A percentile compares a stretch with the other conserved stretches of the same genome.
Evolutionary conservation across 2,797 vertebrate species (phyloP).

Genomic region (Catamblyrhynchus diadema): DNA sequence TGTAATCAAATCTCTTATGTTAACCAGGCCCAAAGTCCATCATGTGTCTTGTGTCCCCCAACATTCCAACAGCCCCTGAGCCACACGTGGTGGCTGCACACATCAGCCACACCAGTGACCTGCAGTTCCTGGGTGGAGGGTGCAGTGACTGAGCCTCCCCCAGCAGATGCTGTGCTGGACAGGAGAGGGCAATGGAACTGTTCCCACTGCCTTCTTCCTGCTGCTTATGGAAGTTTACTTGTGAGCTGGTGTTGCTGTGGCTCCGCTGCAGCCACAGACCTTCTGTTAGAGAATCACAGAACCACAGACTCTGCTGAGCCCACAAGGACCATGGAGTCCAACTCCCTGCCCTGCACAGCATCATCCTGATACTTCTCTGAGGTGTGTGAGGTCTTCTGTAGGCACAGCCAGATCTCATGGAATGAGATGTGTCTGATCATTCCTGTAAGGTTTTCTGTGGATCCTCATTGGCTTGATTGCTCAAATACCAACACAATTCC

Average conservation of each 20-base stretch:
- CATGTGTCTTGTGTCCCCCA: too few relatives aligned
- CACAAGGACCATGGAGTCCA: neutral
- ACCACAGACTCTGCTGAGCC: neutral
- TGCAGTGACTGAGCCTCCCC: neutral
- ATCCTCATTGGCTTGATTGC: fast-evolving
- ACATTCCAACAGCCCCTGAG: neutral
- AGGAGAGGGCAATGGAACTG: conserved; percentile 12
- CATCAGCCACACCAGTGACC: neutral
- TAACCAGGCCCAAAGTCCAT: too few relatives aligned
- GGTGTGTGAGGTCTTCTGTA: neutral
- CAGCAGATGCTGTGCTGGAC: neutral
- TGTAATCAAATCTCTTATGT: too few relatives aligned
- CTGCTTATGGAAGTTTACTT: neutral
- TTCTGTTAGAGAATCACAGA: neutral
- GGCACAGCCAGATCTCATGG: neutral
- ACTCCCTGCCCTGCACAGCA: neutral
- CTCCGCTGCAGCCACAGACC: neutral
- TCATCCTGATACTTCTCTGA: neutral
- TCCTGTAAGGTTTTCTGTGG: too few relatives aligned
- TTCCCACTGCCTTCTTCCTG: neutral
- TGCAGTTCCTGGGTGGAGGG: neutral
- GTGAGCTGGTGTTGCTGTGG: neutral
- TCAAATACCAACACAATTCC: neutral
- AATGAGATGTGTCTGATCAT: neutral
- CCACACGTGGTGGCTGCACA: neutral